Conservation (phyloP, 2,113 vertebrate species). For the Mormyrus iriodes region DNA sequence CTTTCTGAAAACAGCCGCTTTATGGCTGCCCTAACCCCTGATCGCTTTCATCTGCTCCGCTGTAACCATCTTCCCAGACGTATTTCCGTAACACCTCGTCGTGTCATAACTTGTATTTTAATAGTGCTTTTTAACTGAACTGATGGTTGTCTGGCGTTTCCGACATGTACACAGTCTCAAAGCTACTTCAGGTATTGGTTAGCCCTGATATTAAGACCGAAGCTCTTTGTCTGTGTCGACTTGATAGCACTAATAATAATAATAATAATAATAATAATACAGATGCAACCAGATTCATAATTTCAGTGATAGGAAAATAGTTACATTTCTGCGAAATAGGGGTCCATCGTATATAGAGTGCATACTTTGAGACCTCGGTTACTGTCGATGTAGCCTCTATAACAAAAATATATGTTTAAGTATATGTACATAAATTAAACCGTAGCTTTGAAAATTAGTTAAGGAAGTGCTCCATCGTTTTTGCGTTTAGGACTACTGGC, state of each 20-base stretch:
- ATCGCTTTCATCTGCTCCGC: not conserved
- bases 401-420: not conserved
- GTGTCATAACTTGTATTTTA: not conserved
- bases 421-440: not conserved
- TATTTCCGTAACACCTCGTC: no score
- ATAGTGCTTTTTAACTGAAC: not conserved
- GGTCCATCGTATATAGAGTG: not conserved
- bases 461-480: not conserved
- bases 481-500: not conserved
- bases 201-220: not conserved
- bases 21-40: not conserved
- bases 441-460: not conserved
- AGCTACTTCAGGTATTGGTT: not conserved
- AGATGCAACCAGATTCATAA: not conserved
- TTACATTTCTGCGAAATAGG: not conserved
- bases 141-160: not conserved
- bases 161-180: not conserved
- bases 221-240: not conserved
- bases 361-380: not conserved
- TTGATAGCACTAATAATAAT: not conserved
- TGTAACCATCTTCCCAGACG: not conserved
- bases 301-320: not conserved
- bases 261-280: not conserved
- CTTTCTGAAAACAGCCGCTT: not conserved
- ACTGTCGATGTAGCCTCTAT: not conserved